phyloP scores from a whole-genome alignment of 2,888 invertebrate species.

The Pegoplata infirma region DNA sequence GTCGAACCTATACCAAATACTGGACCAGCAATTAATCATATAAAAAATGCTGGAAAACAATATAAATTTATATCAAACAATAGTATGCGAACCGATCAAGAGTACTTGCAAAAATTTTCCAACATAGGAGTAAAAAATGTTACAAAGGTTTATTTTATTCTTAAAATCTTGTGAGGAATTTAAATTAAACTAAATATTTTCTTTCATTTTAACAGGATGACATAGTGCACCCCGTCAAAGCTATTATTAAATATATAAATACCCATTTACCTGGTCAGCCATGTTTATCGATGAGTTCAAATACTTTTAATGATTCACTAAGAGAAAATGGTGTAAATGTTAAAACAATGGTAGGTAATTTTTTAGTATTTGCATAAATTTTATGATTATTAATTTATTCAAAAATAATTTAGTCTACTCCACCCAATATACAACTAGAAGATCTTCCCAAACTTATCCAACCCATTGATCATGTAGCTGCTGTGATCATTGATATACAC shows the following conservation, averaged over 20 bases:
- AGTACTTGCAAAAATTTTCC: slow-evolving; percentile 67
- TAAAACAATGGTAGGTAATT: slow-evolving; percentile 69
- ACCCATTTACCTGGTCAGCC: slow-evolving; percentile 75
- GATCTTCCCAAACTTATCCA: slow-evolving; percentile 37
- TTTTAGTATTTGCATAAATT: background rate
- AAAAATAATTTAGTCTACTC: slow-evolving; percentile 49
- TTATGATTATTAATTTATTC: background rate
- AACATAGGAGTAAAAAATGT: slow-evolving; percentile 66
- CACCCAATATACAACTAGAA: slow-evolving; percentile 49
- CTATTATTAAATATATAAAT: slow-evolving; percentile 77
- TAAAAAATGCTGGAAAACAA: slow-evolving; percentile 75
- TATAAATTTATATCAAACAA: slow-evolving; percentile 76
- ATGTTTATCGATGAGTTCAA: slow-evolving; percentile 74
- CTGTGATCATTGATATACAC: slow-evolving; percentile 78
- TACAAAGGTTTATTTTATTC: slow-evolving; percentile 66
- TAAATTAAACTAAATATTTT: slow-evolving; percentile 14
- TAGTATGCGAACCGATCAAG: slow-evolving; percentile 67
- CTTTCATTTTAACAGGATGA: slow-evolving; percentile 69
- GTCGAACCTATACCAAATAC: slow-evolving; percentile 72
- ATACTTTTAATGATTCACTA: slow-evolving; percentile 70
- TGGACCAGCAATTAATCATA: slow-evolving; percentile 69
- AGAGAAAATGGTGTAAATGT: slow-evolving; percentile 75
- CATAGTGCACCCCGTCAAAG: slow-evolving; percentile 76
- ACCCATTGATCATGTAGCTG: slow-evolving; percentile 70
- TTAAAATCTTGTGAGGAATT: no score